These are phyloP conservation scores for Mactra quadrangularis DNA, from an alignment of 1,140 invertebrate species.

Conservation along the genomic window DNA sequence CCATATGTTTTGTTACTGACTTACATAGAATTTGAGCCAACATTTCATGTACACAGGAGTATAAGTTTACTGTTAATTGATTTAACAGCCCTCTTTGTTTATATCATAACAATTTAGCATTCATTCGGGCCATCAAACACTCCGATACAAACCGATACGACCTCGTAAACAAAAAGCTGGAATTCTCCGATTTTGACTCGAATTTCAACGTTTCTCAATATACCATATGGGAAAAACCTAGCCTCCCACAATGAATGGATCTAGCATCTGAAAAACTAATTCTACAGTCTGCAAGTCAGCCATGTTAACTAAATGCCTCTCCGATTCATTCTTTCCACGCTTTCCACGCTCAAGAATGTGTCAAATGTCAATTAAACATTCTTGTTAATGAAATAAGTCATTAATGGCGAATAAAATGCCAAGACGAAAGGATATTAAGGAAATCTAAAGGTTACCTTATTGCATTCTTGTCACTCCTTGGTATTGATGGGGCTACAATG, in stretches of 20 bases:
- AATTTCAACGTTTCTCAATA: too few species aligned
- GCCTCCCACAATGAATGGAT: conserved; percentile 5
- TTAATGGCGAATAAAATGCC: too few species aligned
- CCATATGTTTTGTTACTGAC: conserved; percentile 19
- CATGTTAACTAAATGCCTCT: conserved; percentile 1
- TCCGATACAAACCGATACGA: not conserved
- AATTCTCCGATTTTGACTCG: too few species aligned
- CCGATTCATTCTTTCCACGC: too few species aligned
- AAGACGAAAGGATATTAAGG: too few species aligned
- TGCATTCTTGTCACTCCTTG: too few species aligned
- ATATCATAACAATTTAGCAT: not conserved
- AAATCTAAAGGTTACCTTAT: too few species aligned
- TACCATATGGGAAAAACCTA: too few species aligned
- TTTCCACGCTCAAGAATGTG: not conserved
- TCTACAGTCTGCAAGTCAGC: not conserved
- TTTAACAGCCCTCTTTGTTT: conserved; percentile 1
- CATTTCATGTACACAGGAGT: not conserved
- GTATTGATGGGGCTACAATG: too few species aligned
- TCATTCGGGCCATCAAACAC: not conserved
- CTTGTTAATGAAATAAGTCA: not conserved
- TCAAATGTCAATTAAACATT: conserved; percentile 15
- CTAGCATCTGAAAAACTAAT: not conserved
- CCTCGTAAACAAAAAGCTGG: not conserved
- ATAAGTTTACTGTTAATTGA: conserved; percentile 20
- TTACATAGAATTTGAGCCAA: not conserved